Conservation (phyloP, 2,797 vertebrate genomes). For the Selene dorsalis region DNA sequence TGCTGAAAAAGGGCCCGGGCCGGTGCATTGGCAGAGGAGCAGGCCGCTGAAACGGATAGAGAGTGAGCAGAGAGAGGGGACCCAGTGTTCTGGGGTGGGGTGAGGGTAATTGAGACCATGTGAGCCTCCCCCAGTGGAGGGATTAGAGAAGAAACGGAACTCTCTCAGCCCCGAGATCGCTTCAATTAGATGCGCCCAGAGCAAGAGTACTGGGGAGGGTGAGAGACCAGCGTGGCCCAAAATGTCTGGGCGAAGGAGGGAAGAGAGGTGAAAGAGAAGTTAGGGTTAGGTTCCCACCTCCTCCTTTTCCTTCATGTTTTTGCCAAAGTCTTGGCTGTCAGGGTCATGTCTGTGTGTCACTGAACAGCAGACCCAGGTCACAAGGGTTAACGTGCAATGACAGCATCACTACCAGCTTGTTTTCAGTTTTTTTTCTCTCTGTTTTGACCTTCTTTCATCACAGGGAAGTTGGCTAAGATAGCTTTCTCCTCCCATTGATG, state of each 20-base stretch:
- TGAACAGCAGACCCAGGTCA: slow-evolving; percentile 79
- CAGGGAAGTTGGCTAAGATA: not conserved
- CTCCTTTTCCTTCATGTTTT: slow-evolving; percentile 50
- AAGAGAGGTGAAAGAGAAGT: slow-evolving; percentile 67
- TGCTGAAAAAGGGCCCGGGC: slow-evolving; percentile 89
- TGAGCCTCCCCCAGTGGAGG: slow-evolving; percentile 92
- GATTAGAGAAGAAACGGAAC: slow-evolving; percentile 98
- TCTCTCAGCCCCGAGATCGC: slow-evolving; percentile 93
- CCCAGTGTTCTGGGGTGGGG: slow-evolving; percentile 83
- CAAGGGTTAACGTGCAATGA: slow-evolving; percentile 24
- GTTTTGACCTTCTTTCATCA: not conserved
- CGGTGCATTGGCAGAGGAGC: slow-evolving; percentile 78
- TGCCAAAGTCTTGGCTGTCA: slow-evolving; percentile 72
- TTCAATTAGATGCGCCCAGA: slow-evolving; percentile 99
- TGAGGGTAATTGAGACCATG: slow-evolving; percentile 98
- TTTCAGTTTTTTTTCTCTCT: not conserved
- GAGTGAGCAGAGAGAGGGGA: slow-evolving; percentile 84
- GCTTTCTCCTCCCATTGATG: not conserved
- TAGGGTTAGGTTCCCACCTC: slow-evolving; percentile 81
- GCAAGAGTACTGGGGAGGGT: slow-evolving; percentile 87
- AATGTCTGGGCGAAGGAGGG: slow-evolving; percentile 55
- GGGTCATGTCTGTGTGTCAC: slow-evolving; percentile 76
- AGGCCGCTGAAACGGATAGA: slow-evolving; percentile 69
- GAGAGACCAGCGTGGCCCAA: slow-evolving; percentile 81
- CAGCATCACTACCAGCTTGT: not conserved